phyloP scores from a whole-genome alignment of 2,113 vertebrate genomes.

The Cepphus grylle region DNA sequence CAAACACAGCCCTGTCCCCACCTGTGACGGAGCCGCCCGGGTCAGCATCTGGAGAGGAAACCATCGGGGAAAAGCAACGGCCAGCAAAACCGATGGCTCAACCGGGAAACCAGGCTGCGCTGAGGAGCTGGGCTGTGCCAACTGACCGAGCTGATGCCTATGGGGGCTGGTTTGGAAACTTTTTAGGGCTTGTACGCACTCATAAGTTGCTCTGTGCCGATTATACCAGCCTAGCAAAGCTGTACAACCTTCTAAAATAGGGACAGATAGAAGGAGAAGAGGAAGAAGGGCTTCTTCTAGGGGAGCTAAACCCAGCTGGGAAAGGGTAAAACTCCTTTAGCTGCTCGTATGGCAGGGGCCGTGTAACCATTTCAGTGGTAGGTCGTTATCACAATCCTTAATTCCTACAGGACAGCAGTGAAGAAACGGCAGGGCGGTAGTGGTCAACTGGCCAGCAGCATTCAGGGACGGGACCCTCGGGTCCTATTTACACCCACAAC shows the following conservation, averaged over 20 bases:
- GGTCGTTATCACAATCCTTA: neutral
- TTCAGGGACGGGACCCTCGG: neutral
- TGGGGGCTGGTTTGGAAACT: neutral
- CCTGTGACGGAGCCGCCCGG: accelerated
- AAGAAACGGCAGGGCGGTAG: too few relatives aligned
- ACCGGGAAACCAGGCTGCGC: neutral
- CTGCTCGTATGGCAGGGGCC: neutral
- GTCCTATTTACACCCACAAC: neutral
- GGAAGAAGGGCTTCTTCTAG: neutral
- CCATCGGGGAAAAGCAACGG: neutral
- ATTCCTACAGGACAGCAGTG: too few relatives aligned
- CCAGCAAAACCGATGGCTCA: neutral
- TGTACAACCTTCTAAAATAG: neutral
- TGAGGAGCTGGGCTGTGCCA: neutral
- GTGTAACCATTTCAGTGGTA: neutral
- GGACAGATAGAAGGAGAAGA: neutral
- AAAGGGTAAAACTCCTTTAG: neutral
- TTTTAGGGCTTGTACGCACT: neutral
- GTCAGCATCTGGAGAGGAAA: neutral
- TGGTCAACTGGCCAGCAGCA: neutral
- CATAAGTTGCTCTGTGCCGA: neutral
- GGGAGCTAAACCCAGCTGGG: neutral
- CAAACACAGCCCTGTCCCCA: neutral
- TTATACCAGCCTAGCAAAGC: neutral
- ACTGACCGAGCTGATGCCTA: neutral